Evolutionary conservation across 2,888 invertebrate species (phyloP).

Genomic region (Drosophila seclusa): DNA sequence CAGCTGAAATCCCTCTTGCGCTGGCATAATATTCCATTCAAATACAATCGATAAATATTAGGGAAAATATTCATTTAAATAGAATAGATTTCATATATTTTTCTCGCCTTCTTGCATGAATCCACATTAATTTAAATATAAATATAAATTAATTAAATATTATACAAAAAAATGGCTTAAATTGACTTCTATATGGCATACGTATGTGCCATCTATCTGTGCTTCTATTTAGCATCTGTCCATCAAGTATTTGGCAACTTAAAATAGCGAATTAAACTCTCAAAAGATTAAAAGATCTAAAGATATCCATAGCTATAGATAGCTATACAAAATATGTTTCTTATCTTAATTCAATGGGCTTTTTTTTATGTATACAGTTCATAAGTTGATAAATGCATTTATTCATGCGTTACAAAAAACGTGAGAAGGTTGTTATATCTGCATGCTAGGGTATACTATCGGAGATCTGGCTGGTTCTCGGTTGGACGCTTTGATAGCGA

Average conservation of each 20-base stretch:
- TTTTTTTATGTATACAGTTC: not conserved
- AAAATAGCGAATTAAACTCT: not conserved
- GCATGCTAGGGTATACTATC: constrained; percentile 26
- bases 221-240: not conserved
- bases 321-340: not conserved
- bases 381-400: constrained; percentile 15
- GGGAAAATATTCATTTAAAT: not conserved
- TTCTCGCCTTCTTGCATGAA: not conserved
- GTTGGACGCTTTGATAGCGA: constrained; percentile 14
- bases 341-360: not conserved
- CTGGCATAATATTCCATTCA: not conserved
- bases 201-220: too few species aligned
- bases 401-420: constrained; percentile 46
- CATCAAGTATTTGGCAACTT: not conserved
- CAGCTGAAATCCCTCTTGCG: not conserved
- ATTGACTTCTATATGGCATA: not conserved
- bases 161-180: not conserved
- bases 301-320: not conserved
- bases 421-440: constrained; percentile 46
- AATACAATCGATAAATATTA: not conserved
- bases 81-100: not conserved
- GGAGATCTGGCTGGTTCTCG: constrained; percentile 16
- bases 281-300: too few species aligned
- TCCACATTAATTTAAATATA: not conserved
- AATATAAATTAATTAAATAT: not conserved